A percentile compares a stretch with the other conserved stretches of the same genome.
phyloP scores from a whole-genome alignment of 1,140 invertebrate species.

The Thalassaphorura encarpata region DNA sequence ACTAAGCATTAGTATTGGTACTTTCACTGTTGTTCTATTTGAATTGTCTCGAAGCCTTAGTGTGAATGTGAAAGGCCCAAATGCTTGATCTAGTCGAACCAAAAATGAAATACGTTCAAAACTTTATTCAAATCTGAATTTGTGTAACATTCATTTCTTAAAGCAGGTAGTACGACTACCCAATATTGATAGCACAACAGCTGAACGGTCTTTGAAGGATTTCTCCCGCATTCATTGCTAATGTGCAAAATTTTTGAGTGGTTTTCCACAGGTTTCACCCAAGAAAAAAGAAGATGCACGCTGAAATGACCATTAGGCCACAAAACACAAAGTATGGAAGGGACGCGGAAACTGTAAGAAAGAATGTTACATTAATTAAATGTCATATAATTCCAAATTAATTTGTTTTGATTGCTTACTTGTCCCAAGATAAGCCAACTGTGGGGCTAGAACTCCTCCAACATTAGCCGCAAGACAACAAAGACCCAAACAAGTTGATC shows the following conservation, averaged over 20 bases:
- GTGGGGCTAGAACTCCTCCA: slow-evolving; percentile 18
- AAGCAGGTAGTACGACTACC: too few species aligned
- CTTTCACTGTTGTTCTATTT: background rate
- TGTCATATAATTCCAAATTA: background rate
- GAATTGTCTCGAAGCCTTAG: background rate
- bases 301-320: background rate
- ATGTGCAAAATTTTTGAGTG: slow-evolving; percentile 1
- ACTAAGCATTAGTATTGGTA: too few species aligned
- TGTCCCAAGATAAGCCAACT: slow-evolving; percentile 6
- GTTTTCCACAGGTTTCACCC: slow-evolving; percentile 1
- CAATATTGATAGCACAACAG: too few species aligned
- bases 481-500: slow-evolving; percentile 9
- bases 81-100: too few species aligned
- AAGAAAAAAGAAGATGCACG: background rate
- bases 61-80: background rate
- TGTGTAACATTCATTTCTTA: too few species aligned
- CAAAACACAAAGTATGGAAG: slow-evolving; percentile 1
- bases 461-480: slow-evolving; percentile 12
- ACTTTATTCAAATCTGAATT: too few species aligned
- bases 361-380: background rate
- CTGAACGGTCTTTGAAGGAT: too few species aligned
- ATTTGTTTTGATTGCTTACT: slow-evolving; percentile 4
- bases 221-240: too few species aligned
- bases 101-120: too few species aligned
- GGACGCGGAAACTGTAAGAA: background rate